A percentile compares a stretch with the other conserved stretches of the same genome.
Evolutionary conservation across 1,140 invertebrate genomes (phyloP).

Genomic region (Cheumatopsyche charites): DNA sequence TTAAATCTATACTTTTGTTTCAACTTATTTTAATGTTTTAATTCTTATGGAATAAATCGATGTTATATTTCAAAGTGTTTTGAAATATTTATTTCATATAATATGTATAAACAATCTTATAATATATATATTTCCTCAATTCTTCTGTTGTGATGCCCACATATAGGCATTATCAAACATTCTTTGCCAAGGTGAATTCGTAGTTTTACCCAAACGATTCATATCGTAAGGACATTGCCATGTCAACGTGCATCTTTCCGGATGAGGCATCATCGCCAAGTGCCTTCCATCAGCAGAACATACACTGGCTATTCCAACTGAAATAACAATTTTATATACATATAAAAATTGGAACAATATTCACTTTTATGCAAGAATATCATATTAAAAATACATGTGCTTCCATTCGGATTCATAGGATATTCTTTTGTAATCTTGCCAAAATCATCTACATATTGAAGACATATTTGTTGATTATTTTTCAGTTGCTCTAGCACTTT

Average conservation of each 20-base stretch:
- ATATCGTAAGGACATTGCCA: slow-evolving; percentile 87
- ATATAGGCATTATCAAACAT: slow-evolving; percentile 91
- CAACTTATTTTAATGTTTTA: no score
- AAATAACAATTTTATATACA: slow-evolving; percentile 49
- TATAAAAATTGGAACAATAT: slow-evolving; percentile 9
- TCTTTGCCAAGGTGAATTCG: slow-evolving; percentile 83
- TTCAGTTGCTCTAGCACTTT: slow-evolving; percentile 65
- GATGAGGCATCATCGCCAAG: slow-evolving; percentile 98
- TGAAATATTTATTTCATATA: no score
- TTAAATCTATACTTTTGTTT: no score
- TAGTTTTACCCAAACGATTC: slow-evolving; percentile 51
- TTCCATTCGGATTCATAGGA: slow-evolving; percentile 95
- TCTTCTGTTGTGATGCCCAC: slow-evolving; percentile 67
- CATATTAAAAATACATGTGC: slow-evolving; percentile 60
- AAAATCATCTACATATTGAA: slow-evolving; percentile 85
- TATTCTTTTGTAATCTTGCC: slow-evolving; percentile 79
- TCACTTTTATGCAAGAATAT: not conserved
- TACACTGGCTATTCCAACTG: slow-evolving; percentile 84
- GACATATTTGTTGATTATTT: slow-evolving; percentile 69
- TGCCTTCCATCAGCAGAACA: slow-evolving; percentile 90
- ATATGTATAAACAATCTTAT: no score
- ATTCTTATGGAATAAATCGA: no score
- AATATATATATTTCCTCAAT: no score
- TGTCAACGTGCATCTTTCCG: slow-evolving; percentile 83
- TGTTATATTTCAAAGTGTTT: no score